phyloP scores from a whole-genome alignment of 2,797 vertebrate species.

The Neosalanx taihuensis region DNA sequence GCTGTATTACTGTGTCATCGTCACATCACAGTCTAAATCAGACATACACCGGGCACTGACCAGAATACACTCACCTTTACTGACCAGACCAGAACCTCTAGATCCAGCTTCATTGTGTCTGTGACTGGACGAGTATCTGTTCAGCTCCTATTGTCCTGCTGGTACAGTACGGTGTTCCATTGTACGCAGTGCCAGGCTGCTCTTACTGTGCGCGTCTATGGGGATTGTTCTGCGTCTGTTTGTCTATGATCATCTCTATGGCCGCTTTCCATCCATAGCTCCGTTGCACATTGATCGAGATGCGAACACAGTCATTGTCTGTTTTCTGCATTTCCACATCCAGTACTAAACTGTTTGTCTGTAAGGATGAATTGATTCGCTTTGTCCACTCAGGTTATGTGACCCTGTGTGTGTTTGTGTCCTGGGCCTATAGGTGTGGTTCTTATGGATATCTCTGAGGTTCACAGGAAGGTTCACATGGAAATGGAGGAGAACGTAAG shows the following conservation, averaged over 20 bases:
- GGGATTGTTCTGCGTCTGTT: constrained; percentile 62
- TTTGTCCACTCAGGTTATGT: no score
- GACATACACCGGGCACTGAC: neutral
- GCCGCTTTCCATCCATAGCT: constrained; percentile 2
- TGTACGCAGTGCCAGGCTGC: constrained; percentile 56
- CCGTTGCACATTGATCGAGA: constrained; percentile 39
- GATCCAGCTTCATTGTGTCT: constrained; percentile 65
- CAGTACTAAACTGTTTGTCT: no score
- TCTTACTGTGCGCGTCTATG: constrained; percentile 50
- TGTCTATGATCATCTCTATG: neutral
- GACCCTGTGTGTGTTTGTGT: constrained; percentile 8
- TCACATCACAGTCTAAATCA: neutral
- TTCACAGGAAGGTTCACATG: constrained; percentile 85
- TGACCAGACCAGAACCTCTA: constrained; percentile 57
- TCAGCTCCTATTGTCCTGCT: constrained; percentile 53
- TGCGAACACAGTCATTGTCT: constrained; percentile 7
- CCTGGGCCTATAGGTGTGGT: constrained; percentile 82
- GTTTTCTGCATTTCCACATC: constrained; percentile 21
- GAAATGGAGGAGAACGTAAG: constrained; percentile 92
- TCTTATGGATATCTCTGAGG: constrained; percentile 89
- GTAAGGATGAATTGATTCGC: no score
- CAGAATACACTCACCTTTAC: neutral
- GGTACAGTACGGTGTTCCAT: constrained; percentile 63
- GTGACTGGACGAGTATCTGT: constrained; percentile 53
- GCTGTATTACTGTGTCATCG: neutral